Percentiles rank a stretch among this genome's conserved stretches.
Conservation (phyloP, 2,797 vertebrate species). For the Chaetodon trifasciatus region DNA sequence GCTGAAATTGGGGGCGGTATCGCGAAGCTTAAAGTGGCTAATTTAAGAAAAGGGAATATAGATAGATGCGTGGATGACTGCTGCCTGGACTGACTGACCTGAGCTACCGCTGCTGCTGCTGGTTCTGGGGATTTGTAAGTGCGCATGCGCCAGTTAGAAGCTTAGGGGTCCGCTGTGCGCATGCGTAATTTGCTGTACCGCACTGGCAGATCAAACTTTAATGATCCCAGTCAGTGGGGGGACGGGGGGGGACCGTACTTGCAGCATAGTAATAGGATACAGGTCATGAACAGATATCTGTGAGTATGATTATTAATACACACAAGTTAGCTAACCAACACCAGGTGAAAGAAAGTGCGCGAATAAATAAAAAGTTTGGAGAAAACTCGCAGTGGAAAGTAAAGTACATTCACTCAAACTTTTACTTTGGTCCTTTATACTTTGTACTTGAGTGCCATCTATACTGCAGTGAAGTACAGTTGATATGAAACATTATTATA, state of each 20-base stretch:
- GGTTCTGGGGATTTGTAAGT: conserved; percentile 76
- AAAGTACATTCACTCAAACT: not conserved
- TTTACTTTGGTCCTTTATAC: not conserved
- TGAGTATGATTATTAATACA: not conserved
- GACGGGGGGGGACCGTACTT: not conserved
- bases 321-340: too few species aligned
- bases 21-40: conserved; percentile 89
- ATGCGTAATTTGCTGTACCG: conserved; percentile 63
- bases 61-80: conserved; percentile 74
- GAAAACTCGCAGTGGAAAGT: not conserved
- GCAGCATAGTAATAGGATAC: not conserved
- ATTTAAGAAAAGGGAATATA: conserved; percentile 87
- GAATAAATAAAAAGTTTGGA: not conserved
- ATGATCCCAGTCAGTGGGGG: not conserved
- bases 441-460: not conserved
- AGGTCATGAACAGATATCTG: not conserved
- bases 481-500: not conserved
- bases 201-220: conserved; percentile 29
- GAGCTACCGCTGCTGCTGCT: conserved; percentile 60
- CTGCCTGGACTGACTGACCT: conserved; percentile 82
- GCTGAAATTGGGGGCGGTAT: conserved; percentile 93
- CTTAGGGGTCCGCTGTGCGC: conserved; percentile 49
- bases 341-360: not conserved
- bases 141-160: conserved; percentile 81
- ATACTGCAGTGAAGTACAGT: not conserved